Evolutionary conservation across 2,888 invertebrate genomes (phyloP).

Genomic region (Drymonia ruficornis): DNA sequence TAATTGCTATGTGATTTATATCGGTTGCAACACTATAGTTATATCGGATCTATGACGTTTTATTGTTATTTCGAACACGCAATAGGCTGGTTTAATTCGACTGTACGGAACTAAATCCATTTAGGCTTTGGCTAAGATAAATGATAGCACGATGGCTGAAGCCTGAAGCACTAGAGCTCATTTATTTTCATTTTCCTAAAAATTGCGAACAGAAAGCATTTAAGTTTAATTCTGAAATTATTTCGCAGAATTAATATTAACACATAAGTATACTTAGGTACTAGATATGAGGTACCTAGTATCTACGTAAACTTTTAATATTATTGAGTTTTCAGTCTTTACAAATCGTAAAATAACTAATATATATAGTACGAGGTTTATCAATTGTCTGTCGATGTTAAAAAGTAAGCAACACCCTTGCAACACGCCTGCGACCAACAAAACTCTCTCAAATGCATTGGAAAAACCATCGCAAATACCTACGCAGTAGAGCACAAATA

Average conservation of each 20-base stretch:
- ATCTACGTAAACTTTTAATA: too few relatives aligned
- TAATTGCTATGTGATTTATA: conserved; percentile 29
- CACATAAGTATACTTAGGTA: too few relatives aligned
- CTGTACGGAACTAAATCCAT: neutral
- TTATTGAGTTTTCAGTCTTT: too few relatives aligned
- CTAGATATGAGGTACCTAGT: too few relatives aligned
- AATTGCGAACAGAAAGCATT: too few relatives aligned
- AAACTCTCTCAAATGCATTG: neutral
- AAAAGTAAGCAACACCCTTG: too few relatives aligned
- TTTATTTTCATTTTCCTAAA: too few relatives aligned
- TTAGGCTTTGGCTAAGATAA: neutral
- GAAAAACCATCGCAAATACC: neutral
- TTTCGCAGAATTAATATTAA: too few relatives aligned
- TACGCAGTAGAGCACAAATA: neutral
- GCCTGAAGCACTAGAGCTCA: too few relatives aligned
- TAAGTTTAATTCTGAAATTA: too few relatives aligned
- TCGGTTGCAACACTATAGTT: conserved; percentile 7
- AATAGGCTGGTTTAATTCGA: conserved; percentile 7
- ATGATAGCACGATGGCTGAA: neutral
- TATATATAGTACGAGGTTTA: too few relatives aligned
- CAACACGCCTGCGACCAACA: neutral
- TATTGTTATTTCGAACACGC: conserved; percentile 17
- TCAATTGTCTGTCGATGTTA: neutral
- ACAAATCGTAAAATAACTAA: too few relatives aligned
- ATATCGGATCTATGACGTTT: conserved; percentile 4